phyloP scores from a whole-genome alignment of 2,797 vertebrate genomes.

The Argyrosomus regius region DNA sequence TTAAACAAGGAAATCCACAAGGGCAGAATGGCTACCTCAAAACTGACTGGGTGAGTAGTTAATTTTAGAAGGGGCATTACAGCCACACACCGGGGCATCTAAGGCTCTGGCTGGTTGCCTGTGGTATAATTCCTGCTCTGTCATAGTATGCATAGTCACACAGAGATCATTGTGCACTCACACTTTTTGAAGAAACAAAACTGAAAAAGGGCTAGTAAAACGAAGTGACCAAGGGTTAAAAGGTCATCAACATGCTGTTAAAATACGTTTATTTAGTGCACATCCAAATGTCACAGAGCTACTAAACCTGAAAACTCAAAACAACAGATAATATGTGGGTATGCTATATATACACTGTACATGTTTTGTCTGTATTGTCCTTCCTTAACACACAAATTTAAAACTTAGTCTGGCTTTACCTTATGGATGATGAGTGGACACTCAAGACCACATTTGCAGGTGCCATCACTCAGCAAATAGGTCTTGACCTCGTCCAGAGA shows the following conservation, averaged over 20 bases:
- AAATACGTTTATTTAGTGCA: neutral
- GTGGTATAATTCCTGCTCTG: no score
- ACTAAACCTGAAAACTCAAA: neutral
- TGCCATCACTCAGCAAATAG: constrained; percentile 97
- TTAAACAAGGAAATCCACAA: no score
- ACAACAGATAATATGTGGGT: neutral
- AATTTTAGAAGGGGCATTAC: no score
- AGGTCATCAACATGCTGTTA: neutral
- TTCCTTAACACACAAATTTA: neutral
- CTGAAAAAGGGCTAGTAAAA: neutral
- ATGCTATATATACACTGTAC: neutral
- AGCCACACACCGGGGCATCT: no score
- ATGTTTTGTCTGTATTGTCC: neutral
- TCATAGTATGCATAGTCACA: neutral
- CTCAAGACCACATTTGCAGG: constrained; percentile 99
- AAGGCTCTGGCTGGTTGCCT: no score
- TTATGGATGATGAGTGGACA: constrained; percentile 98
- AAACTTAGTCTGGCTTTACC: constrained; percentile 81
- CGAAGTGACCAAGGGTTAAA: neutral
- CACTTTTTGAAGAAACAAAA: neutral
- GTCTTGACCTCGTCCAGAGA: constrained; percentile 97
- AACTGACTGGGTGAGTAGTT: no score
- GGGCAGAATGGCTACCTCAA: no score
- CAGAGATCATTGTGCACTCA: neutral
- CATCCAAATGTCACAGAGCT: neutral